phyloP scores from a whole-genome alignment of 2,797 vertebrate genomes.

The Cebuella pygmaea region DNA sequence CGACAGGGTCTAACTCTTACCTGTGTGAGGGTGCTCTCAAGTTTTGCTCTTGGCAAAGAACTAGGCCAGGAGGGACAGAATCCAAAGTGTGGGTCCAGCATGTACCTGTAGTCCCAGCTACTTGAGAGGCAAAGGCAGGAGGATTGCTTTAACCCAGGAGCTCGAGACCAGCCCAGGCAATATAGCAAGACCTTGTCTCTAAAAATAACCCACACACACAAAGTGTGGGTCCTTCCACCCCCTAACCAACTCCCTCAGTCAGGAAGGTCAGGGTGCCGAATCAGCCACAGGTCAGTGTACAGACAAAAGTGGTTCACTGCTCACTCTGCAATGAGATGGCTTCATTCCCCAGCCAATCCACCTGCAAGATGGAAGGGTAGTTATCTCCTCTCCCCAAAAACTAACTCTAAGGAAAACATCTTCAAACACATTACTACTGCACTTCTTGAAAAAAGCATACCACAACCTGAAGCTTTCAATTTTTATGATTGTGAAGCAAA shows the following conservation, averaged over 20 bases:
- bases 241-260: no score
- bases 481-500: background rate
- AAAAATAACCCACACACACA: background rate
- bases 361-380: background rate
- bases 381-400: background rate
- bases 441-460: background rate
- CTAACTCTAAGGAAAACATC: background rate
- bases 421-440: background rate
- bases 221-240: background rate
- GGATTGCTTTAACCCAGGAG: background rate
- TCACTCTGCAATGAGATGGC: background rate
- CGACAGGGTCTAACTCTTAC: slow-evolving; percentile 76
- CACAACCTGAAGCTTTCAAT: background rate
- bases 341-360: background rate
- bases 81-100: background rate
- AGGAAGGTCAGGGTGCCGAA: background rate
- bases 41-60: slow-evolving; percentile 56
- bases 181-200: background rate
- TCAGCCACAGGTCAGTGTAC: background rate
- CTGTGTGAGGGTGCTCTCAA: slow-evolving; percentile 39
- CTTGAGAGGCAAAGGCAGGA: background rate
- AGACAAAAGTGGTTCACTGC: background rate
- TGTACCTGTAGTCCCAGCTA: background rate
- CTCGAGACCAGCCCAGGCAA: background rate
- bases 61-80: background rate